These are phyloP conservation scores for Andrena bicolor DNA, from an alignment of 2,888 invertebrate genomes.

Conservation along the genomic window DNA sequence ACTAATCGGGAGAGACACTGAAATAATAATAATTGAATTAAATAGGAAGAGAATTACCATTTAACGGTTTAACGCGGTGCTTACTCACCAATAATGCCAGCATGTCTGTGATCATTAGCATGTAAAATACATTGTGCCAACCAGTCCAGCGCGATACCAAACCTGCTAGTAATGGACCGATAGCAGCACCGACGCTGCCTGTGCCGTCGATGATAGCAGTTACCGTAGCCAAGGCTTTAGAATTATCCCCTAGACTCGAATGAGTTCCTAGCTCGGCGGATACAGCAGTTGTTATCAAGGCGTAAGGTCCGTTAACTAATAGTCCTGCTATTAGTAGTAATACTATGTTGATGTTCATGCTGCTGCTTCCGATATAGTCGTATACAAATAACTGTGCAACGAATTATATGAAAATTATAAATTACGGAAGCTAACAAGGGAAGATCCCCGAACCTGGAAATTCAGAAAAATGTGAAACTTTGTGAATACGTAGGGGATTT, in stretches of 20 bases:
- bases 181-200: conserved; percentile 96
- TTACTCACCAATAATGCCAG: conserved; percentile 89
- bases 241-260: conserved; percentile 92
- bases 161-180: conserved; percentile 96
- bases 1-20: conserved; percentile 85
- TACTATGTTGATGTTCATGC: conserved; percentile 88
- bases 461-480: no score
- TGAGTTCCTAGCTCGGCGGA: conserved; percentile 97
- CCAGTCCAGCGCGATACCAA: conserved; percentile 89
- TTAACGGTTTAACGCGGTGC: neutral
- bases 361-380: conserved; percentile 89
- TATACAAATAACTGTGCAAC: conserved; percentile 91
- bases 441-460: no score
- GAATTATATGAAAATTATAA: neutral
- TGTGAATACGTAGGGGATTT: no score
- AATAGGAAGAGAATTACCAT: conserved; percentile 9
- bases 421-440: neutral
- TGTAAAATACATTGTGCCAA: conserved; percentile 95
- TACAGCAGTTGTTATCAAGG: conserved; percentile 98
- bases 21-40: conserved; percentile 62
- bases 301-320: conserved; percentile 98
- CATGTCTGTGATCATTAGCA: conserved; percentile 94
- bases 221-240: conserved; percentile 97
- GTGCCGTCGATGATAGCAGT: conserved; percentile 99
- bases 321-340: conserved; percentile 92